These are phyloP conservation scores for Poecilia velifera DNA, from an alignment of 2,797 vertebrate species.

Conservation along the genomic window DNA sequence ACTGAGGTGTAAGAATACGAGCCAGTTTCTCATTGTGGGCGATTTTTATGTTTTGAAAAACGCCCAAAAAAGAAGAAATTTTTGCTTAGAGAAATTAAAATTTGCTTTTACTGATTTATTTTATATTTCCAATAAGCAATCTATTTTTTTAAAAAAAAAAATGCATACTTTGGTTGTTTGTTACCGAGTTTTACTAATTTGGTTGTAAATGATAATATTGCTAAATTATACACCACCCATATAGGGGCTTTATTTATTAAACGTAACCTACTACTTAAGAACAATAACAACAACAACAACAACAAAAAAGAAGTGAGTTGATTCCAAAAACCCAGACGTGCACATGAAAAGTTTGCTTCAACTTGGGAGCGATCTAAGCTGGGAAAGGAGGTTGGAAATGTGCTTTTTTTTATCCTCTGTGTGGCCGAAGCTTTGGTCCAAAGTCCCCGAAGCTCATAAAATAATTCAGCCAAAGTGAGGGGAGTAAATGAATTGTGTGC, in stretches of 20 bases:
- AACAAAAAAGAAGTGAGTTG: background rate
- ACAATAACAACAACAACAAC: background rate
- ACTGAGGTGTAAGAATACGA: background rate
- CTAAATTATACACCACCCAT: background rate
- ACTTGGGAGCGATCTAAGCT: background rate
- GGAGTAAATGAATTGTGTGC: conserved; percentile 37
- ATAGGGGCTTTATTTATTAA: background rate
- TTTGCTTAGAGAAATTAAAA: background rate
- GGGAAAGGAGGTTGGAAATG: background rate
- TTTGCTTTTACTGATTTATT: background rate
- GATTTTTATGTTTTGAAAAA: too few species aligned
- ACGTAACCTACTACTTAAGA: background rate
- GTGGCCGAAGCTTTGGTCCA: conserved; percentile 36
- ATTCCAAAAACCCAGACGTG: background rate
- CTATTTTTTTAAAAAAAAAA: too few species aligned
- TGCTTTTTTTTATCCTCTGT: conserved; percentile 9
- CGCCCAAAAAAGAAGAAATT: background rate
- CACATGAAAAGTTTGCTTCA: background rate
- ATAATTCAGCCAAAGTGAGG: conserved; percentile 37
- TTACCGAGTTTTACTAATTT: background rate
- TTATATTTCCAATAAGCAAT: background rate
- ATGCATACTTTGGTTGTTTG: background rate
- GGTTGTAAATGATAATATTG: background rate
- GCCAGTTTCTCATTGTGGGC: background rate
- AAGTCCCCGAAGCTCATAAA: conserved; percentile 64